phyloP scores from a whole-genome alignment of 2,113 vertebrate genomes.

The Clarias gariepinus region DNA sequence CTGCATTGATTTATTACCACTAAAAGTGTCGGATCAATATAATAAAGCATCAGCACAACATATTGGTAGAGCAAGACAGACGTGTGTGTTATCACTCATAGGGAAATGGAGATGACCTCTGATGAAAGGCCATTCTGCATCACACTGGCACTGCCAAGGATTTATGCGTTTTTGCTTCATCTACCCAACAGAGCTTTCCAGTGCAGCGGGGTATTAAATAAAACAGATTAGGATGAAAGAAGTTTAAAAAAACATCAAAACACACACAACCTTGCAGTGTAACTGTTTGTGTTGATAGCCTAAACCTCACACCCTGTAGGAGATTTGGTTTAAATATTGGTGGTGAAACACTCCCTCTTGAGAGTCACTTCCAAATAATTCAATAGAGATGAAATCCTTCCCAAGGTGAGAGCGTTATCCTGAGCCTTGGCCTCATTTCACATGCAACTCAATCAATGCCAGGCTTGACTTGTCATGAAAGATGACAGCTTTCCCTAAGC shows the following conservation, averaged over 20 bases:
- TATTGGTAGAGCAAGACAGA: slow-evolving; percentile 13
- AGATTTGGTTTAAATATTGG: slow-evolving; percentile 8
- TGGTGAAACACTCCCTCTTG: not conserved
- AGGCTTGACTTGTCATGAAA: slow-evolving; percentile 48
- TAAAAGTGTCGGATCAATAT: slow-evolving; percentile 32
- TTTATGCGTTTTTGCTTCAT: slow-evolving; percentile 14
- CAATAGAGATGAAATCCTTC: slow-evolving; percentile 44
- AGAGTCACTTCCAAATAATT: slow-evolving; percentile 46
- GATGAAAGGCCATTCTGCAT: not conserved
- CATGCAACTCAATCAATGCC: slow-evolving; percentile 52
- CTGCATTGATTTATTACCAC: slow-evolving; percentile 11
- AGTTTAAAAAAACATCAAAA: not conserved
- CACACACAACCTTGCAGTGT: not conserved
- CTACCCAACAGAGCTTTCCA: not conserved
- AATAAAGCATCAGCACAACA: slow-evolving; percentile 14
- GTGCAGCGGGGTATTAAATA: not conserved
- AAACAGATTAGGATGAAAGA: not conserved
- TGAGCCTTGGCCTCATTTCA: slow-evolving; percentile 44
- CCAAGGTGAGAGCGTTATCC: slow-evolving; percentile 46
- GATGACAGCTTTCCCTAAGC: slow-evolving; percentile 42
- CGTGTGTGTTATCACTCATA: slow-evolving; percentile 11
- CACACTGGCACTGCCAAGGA: not conserved
- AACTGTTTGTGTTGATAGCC: not conserved
- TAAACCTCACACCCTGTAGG: not conserved
- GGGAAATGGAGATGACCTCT: slow-evolving; percentile 7